Base-by-base conservation (phyloP, 2,888 invertebrate species). In the Agonum fuliginosum region DNA sequence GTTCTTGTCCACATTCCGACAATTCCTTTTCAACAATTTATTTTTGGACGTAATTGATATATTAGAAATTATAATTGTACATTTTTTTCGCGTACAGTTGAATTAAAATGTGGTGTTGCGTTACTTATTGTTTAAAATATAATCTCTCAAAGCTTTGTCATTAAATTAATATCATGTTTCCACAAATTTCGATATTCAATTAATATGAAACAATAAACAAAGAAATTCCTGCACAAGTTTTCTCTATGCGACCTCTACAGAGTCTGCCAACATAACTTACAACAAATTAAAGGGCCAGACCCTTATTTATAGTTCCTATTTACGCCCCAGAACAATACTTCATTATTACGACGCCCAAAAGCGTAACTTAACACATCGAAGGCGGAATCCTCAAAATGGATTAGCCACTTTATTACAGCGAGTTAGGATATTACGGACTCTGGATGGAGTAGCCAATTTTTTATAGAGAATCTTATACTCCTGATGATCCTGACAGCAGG, bases 261-360 rank as follows among this genome's bases (percentile, higher is more conserved):
- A 20, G n/a, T n/a, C n/a, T 37, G 41, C 27, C 37, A 37, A 67
- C 27, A 67, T 41, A 67, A 67, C 67, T 67, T 41, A 41, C 22
- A 22, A 37, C 54, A 54, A 67, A 67, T 67, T 67, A 67, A 67
- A 67, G 67, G 67, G 20, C 67, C 22, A 12, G 41, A 41, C 41
- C 22, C 37, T 41, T 41, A 67, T 67, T 67, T 67, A 67, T 67
- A 41, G 67, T 67, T 67, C 5, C 20, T n/a, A 19, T 41, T 41
- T n/a, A 17, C 67, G 41, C 41, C 41, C 24, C 30, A 30, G 17
- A 62, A 62, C 62, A 62, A 62, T 62, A 62, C 62, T 62, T 62
- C 62, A 62, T 62, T 62, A 62, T 62, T 62, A 62, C 62, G 19
- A 34, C 30, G 34, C 41, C 27, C 67, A 14, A 41, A 30, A 37